These are phyloP conservation scores for Margarornis squamiger DNA, from an alignment of 2,797 vertebrate genomes.

Conservation along the genomic window DNA sequence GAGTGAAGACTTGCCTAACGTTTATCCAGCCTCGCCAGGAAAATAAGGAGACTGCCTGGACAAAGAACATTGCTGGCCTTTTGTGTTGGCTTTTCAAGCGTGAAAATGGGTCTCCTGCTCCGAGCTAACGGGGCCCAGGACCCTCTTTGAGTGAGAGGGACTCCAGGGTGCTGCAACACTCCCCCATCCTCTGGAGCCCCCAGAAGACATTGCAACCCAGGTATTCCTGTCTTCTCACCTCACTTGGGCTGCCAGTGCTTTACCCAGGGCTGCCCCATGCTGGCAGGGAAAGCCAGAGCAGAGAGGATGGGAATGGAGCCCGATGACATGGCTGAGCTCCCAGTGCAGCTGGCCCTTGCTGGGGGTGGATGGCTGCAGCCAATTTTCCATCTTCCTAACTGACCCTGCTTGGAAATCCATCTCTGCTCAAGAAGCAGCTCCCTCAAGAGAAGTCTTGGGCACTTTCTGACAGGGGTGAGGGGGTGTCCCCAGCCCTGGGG, in stretches of 20 bases:
- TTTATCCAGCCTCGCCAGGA: neutral
- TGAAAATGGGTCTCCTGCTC: neutral
- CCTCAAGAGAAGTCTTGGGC: neutral
- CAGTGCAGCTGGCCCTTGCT: accelerated
- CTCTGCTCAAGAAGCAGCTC: neutral
- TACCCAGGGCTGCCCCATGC: neutral
- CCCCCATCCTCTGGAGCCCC: neutral
- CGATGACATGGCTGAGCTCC: neutral
- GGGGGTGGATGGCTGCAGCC: accelerated
- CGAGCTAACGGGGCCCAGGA: accelerated
- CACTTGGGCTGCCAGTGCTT: neutral
- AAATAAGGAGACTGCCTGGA: neutral
- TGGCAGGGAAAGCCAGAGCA: neutral
- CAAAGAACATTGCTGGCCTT: accelerated
- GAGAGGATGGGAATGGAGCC: neutral
- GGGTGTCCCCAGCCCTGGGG: neutral
- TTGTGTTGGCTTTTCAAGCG: neutral
- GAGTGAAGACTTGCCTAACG: neutral
- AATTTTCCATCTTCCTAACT: neutral
- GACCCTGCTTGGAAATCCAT: neutral
- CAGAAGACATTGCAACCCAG: accelerated
- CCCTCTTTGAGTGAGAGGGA: neutral
- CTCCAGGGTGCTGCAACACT: neutral
- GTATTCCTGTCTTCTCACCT: neutral
- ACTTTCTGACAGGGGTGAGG: accelerated